Base-by-base conservation (phyloP, 2,113 vertebrate genomes). In the Bungarus multicinctus region DNA sequence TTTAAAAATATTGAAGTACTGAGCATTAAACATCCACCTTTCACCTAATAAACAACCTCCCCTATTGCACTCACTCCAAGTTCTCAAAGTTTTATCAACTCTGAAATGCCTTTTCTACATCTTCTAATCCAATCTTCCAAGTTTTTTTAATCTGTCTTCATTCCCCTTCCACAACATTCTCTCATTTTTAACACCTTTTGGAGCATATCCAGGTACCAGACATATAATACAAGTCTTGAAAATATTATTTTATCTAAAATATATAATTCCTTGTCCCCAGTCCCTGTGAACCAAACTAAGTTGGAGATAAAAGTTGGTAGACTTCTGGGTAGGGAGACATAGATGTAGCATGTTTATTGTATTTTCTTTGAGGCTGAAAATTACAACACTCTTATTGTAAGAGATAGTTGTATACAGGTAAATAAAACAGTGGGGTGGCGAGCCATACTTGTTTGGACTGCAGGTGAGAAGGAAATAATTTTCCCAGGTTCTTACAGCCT, bases 171-270 rank as follows among this genome's bases (percentile, higher is more conserved):
- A 2, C 16, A 39, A 39, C n/a, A 39, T 39, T 74, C 14, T 74
- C 22, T 30, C 87, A 94, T 92, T 39, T 57, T 64, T 53, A 87
- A 87, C 55, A 18, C 5, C 50, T n/a, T 60, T 50, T 30, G 55
- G 95, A 90, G 89, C 92, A 90, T 69, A 90, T 39, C 47, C 81
- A 90, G 47, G 43, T 94, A 92, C 57, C 30, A 3, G 89, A 5
- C 30, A 86, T 54, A 86, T 27, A 92, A 92, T 52, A 39, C 57
- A 92, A 43, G 57, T 39, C 20, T 87, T 64, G 7, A 87, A 23
- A 2, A 52, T 69, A 23, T 6, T 88, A 34, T 88, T 43, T 58
- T 14, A 39, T 69, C 25, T 87, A 18, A 50, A 18, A 18, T 53
- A 34, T 20, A 53, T 30, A 22, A 39, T 45, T 74, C 14, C 64